A percentile compares a stretch with the other conserved stretches of the same genome.
Evolutionary conservation across 2,113 vertebrate species (phyloP).

Genomic region (Onychostoma macrolepis): DNA sequence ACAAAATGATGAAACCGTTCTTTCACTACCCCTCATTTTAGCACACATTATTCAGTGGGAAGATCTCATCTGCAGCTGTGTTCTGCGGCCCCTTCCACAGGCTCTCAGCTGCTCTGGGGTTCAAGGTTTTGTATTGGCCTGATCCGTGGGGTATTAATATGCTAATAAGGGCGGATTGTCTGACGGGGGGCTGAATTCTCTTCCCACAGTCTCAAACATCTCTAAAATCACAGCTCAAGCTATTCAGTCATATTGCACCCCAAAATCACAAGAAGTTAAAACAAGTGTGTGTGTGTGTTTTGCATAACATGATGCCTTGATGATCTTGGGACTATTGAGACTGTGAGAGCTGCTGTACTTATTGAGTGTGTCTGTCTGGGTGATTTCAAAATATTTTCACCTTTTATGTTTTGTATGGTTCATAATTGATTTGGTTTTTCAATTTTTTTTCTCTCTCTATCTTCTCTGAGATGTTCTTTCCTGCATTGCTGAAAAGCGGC

Average conservation of each 20-base stretch:
- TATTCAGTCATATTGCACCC: not conserved
- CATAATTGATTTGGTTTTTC: not conserved
- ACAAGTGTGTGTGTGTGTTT: not conserved
- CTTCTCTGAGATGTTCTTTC: not conserved
- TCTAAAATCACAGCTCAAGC: not conserved
- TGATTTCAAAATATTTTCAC: not conserved
- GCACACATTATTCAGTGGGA: not conserved
- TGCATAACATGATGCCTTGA: not conserved
- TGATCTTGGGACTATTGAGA: not conserved
- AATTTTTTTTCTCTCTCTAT: not conserved
- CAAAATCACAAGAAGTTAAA: not conserved
- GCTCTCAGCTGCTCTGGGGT: not conserved
- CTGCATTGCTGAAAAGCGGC: not conserved
- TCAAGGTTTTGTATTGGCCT: not conserved
- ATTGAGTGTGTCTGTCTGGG: not conserved
- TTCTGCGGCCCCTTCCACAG: not conserved
- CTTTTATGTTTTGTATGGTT: not conserved
- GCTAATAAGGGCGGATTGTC: conserved; percentile 28
- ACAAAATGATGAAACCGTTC: not conserved
- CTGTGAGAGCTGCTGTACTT: not conserved
- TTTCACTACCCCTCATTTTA: not conserved
- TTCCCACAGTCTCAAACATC: conserved; percentile 31
- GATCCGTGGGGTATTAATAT: conserved; percentile 29
- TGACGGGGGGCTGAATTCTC: not conserved
- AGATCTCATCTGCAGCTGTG: not conserved